A percentile compares a stretch with the other conserved stretches of the same genome.
These are phyloP conservation scores for Heliconius hortense DNA, from an alignment of 2,888 invertebrate species.

Conservation along the genomic window DNA sequence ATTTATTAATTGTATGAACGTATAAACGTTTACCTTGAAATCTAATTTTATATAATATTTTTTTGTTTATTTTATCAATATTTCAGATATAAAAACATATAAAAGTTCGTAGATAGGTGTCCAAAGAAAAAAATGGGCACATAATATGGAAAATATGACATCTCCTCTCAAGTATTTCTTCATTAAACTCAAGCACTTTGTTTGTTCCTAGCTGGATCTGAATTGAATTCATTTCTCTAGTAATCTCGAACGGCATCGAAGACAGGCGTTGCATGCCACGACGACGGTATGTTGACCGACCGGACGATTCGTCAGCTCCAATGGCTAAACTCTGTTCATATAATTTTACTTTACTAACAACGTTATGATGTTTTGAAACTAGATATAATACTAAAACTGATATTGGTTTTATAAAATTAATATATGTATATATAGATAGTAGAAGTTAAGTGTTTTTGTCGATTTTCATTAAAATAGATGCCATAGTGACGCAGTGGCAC, in stretches of 20 bases:
- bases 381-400: not conserved
- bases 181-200: constrained; percentile 48
- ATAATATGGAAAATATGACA: constrained; percentile 9
- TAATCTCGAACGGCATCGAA: constrained; percentile 41
- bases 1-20: too few relatives aligned
- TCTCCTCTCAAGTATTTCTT: constrained; percentile 40
- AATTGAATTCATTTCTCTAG: constrained; percentile 45
- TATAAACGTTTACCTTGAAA: too few relatives aligned
- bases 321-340: constrained; percentile 42
- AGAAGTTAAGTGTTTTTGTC: not conserved
- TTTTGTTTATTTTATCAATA: not conserved
- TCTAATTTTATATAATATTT: too few relatives aligned
- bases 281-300: constrained; percentile 38
- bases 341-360: constrained; percentile 37
- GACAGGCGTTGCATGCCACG: constrained; percentile 37
- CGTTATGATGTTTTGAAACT: constrained; percentile 28
- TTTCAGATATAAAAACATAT: not conserved
- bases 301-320: constrained; percentile 36
- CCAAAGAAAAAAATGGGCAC: constrained; percentile 7
- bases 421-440: not conserved
- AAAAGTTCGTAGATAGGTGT: not conserved
- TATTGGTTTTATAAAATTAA: not conserved
- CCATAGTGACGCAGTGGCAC: too few relatives aligned
- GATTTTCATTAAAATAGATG: not conserved
- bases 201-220: constrained; percentile 42